Percentiles rank a stretch among this genome's conserved stretches.
Conservation (phyloP, 1,140 invertebrate species). For the Teleopsis dalmanni region DNA sequence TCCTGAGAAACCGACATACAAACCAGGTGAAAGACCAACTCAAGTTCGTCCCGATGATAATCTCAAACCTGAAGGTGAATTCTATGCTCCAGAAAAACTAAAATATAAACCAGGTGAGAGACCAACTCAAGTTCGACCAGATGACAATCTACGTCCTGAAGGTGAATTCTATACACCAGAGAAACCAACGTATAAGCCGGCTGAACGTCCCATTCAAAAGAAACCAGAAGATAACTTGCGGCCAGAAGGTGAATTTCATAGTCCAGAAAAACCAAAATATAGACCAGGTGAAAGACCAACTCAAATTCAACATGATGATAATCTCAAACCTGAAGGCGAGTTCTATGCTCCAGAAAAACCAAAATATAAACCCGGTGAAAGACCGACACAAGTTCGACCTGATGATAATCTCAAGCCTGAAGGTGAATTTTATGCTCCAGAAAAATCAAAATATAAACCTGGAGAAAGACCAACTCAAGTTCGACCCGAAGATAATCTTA, state of each 20-base stretch:
- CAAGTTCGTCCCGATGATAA: constrained; percentile 54
- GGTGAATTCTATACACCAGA: constrained; percentile 50
- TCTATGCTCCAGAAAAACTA: constrained; percentile 48
- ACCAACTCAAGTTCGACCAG: constrained; percentile 41
- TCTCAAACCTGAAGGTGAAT: constrained; percentile 50
- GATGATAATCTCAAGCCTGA: constrained; percentile 52
- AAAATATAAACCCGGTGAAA: constrained; percentile 33
- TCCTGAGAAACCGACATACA: constrained; percentile 44
- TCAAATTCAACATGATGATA: constrained; percentile 52
- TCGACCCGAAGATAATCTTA: constrained; percentile 40
- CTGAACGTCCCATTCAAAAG: constrained; percentile 43
- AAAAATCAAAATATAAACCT: constrained; percentile 51
- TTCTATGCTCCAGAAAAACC: constrained; percentile 50
- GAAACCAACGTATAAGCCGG: constrained; percentile 47
- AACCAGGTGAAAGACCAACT: constrained; percentile 49
- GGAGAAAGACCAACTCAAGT: constrained; percentile 37
- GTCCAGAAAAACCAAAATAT: constrained; percentile 43
- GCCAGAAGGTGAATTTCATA: constrained; percentile 58
- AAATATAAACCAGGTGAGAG: constrained; percentile 44
- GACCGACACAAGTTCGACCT: constrained; percentile 40
- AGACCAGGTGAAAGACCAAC: constrained; percentile 50
- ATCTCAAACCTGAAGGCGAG: constrained; percentile 51
- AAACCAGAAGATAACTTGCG: constrained; percentile 49
- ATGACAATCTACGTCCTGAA: constrained; percentile 47
- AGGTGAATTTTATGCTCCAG: constrained; percentile 48